A percentile compares a stretch with the other conserved stretches of the same genome.
phyloP scores from a whole-genome alignment of 2,113 vertebrate species.

The Prietella phreatophila region DNA sequence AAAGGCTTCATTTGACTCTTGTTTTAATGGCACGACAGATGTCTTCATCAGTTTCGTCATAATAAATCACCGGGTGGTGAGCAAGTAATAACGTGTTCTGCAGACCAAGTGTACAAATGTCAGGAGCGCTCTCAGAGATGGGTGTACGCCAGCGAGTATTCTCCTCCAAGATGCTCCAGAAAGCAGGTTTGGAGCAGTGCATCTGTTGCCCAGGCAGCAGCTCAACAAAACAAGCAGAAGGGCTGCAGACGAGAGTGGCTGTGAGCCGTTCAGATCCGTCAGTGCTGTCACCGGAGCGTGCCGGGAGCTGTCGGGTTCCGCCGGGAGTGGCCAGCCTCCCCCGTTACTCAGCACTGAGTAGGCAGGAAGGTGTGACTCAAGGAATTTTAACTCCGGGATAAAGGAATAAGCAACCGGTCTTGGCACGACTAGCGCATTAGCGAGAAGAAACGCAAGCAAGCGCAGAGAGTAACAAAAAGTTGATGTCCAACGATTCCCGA shows the following conservation, averaged over 20 bases:
- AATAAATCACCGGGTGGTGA: constrained; percentile 31
- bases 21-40: constrained; percentile 6
- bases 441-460: constrained; percentile 15
- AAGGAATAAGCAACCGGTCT: constrained; percentile 52
- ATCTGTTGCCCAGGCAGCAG: constrained; percentile 72
- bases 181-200: constrained; percentile 55
- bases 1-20: constrained; percentile 8
- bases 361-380: constrained; percentile 62
- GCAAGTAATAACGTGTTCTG: constrained; percentile 31
- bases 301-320: constrained; percentile 55
- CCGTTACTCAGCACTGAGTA: constrained; percentile 64
- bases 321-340: constrained; percentile 38
- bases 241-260: constrained; percentile 43
- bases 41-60: constrained; percentile 29
- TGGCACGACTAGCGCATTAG: constrained; percentile 50
- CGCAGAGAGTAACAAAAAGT: not conserved
- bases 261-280: constrained; percentile 54
- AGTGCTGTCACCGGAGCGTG: constrained; percentile 58
- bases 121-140: not conserved
- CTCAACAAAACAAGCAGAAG: constrained; percentile 68
- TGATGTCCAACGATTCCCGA: not conserved
- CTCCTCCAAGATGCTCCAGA: constrained; percentile 43
- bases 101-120: constrained; percentile 27
- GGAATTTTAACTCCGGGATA: constrained; percentile 46
- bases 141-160: not conserved